phyloP scores from a whole-genome alignment of 2,888 invertebrate species.

The Drosophila stalkeri region DNA sequence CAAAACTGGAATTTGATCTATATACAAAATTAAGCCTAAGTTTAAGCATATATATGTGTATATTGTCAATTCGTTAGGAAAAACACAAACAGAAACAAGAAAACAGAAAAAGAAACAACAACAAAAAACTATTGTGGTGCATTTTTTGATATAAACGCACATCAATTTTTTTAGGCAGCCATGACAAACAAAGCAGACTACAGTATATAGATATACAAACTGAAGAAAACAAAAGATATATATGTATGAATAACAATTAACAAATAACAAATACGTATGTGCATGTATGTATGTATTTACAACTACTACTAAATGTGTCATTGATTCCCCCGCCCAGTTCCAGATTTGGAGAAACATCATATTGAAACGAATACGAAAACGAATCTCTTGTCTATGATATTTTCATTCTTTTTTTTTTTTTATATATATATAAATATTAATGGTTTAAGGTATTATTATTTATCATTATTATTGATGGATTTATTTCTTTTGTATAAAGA shows the following conservation, averaged over 20 bases:
- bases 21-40: slow-evolving; percentile 48
- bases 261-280: slow-evolving; percentile 54
- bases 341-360: slow-evolving; percentile 31
- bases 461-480: slow-evolving; percentile 37
- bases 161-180: slow-evolving; percentile 46
- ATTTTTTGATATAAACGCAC: slow-evolving; percentile 35
- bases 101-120: background rate
- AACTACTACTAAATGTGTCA: slow-evolving; percentile 65
- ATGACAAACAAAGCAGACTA: slow-evolving; percentile 49
- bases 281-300: slow-evolving; percentile 51
- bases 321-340: slow-evolving; percentile 47
- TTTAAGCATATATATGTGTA: slow-evolving; percentile 30
- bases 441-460: slow-evolving; percentile 42
- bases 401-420: slow-evolving; percentile 15
- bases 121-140: slow-evolving; percentile 39
- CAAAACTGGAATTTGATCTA: slow-evolving; percentile 57
- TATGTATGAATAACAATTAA: slow-evolving; percentile 18
- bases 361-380: slow-evolving; percentile 31
- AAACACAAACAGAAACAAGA: background rate
- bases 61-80: slow-evolving; percentile 68
- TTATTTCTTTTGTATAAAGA: slow-evolving; percentile 60
- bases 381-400: slow-evolving; percentile 53
- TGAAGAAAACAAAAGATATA: slow-evolving; percentile 26
- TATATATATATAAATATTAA: slow-evolving; percentile 5
- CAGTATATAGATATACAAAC: slow-evolving; percentile 32